Evolutionary conservation across 1,140 invertebrate genomes (phyloP), one percentile per base, ranked within the genome.

Genomic region (Bombus huntii): DNA sequence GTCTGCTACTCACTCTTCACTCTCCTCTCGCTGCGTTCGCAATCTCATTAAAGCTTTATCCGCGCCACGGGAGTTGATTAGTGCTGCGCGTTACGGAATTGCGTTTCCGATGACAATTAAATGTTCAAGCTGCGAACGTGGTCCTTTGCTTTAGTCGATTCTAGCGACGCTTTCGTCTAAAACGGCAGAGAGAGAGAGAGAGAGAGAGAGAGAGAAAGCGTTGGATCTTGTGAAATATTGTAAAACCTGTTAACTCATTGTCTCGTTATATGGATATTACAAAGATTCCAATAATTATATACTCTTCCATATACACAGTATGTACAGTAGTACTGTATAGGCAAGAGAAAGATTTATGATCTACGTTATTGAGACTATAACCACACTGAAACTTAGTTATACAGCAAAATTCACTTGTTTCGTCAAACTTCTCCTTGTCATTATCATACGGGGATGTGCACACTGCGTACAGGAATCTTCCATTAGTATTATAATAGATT

Each of bases 41-140:
- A 85, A 85, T 81, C 77, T 81, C 84, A 81, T 85, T 81, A 81
- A 75, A 74, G 70, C 84, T 85, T 85, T 75, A 81, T 81, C 59
- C 70, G 57, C 79, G 79, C 42, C 79, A 70, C 57, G 59, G 53
- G 66, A 68, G 44, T 86, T 81, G 84, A 81, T 81, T 86, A 81
- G 83, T 81, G 84, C 79, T 68, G 79, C 84, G 79, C 62, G 78
- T 81, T 66, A 81, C 78, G 84, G 59, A 75, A 86, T 75, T 74
- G 84, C 79, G 79, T 81, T 66, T 57, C 77, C 76, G 77, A 85
- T 80, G 68, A 85, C 83, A 80, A 85, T 85, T 85, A 85, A 85
- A 80, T 77, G 83, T 28, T 37, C 65, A 53, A 59, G 75, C 75
- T 77, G 57, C 28, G 28, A 78, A 31, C 59, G 4, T 39, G 59